Evolutionary conservation across 2,113 vertebrate genomes (phyloP), one percentile per base, ranked within the genome.

Genomic region (Myrmecobius fasciatus): DNA sequence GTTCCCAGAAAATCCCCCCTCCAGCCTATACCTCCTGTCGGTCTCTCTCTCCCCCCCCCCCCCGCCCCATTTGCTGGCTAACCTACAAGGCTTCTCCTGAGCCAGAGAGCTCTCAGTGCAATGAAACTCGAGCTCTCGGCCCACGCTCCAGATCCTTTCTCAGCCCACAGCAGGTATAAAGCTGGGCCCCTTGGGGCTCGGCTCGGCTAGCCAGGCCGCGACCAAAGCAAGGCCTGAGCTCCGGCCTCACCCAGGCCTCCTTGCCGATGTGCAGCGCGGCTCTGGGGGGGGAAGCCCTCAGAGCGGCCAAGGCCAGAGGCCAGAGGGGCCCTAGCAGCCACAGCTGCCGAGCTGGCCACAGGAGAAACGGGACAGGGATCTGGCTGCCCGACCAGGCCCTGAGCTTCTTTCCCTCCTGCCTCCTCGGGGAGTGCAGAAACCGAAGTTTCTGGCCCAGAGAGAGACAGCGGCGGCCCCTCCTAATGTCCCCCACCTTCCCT

Each of bases 301-400:
- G 90, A 95, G 91, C 28, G 91, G 49, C 5, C 67, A 83, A 83
- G 67, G 67, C 67, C 67, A 95, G 91, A 52, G 92, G 49, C 4
- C 36, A 46, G 89, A 75, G 60, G 90, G 28, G 12, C 56, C 60
- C 48, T 12, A 14, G n/a, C 28, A 89, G 54, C 0, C 67, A 1
- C 67, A 83, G 67, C 67, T 83, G 36, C 17, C 43, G 36, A 6
- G 17, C n/a, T 83, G 20, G n/a, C n/a, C 67, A 43, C 36, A 75
- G 36, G 67, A 83, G 67, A n/a, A 83, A n/a, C 22, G n/a, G 36
- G 36, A 83, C 43, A 43, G n/a, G 67, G 67, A 67, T 75, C 14
- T 75, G 67, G 67, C 14, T n/a, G 14, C 36, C 36, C 36, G 3
- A 20, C n/a, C 67, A 83, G 67, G 36, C 67, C 36, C 36, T 20